These are phyloP conservation scores for Caenorhabditis panamensis DNA, from an alignment of 2,888 invertebrate species.

Conservation along the genomic window DNA sequence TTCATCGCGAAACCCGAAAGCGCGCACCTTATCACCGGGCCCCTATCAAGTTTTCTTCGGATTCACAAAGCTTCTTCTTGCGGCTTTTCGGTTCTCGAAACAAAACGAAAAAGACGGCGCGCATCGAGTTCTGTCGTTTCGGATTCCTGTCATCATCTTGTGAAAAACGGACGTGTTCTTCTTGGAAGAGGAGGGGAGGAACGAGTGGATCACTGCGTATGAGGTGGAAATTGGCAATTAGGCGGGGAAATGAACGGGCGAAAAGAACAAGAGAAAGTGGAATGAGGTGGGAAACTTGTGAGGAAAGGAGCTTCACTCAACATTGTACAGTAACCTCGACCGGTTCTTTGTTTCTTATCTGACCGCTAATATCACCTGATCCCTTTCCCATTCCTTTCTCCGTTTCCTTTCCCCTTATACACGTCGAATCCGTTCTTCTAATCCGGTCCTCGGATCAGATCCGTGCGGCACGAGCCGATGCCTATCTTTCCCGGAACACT, in stretches of 20 bases:
- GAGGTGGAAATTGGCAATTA: slow-evolving; percentile 57
- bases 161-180: slow-evolving; percentile 21
- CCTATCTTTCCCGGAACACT: slow-evolving; percentile 29
- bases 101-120: neutral
- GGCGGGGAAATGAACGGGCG: neutral
- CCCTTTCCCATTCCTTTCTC: slow-evolving; percentile 10
- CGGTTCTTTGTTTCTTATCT: neutral
- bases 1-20: slow-evolving; percentile 33
- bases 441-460: neutral
- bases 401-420: neutral
- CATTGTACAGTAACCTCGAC: too few relatives aligned
- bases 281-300: slow-evolving; percentile 20
- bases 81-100: slow-evolving; percentile 49
- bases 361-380: slow-evolving; percentile 16
- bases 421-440: slow-evolving; percentile 8
- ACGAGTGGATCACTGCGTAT: slow-evolving; percentile 12
- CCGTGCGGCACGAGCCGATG: slow-evolving; percentile 2
- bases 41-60: slow-evolving; percentile 61
- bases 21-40: slow-evolving; percentile 53
- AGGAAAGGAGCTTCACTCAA: too few relatives aligned
- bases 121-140: slow-evolving; percentile 14
- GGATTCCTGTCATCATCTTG: neutral
- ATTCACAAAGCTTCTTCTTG: slow-evolving; percentile 8
- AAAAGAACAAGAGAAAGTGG: too few relatives aligned
- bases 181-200: neutral